Conservation (phyloP, 2,113 vertebrate genomes). For the Vulpes ferrilata region DNA sequence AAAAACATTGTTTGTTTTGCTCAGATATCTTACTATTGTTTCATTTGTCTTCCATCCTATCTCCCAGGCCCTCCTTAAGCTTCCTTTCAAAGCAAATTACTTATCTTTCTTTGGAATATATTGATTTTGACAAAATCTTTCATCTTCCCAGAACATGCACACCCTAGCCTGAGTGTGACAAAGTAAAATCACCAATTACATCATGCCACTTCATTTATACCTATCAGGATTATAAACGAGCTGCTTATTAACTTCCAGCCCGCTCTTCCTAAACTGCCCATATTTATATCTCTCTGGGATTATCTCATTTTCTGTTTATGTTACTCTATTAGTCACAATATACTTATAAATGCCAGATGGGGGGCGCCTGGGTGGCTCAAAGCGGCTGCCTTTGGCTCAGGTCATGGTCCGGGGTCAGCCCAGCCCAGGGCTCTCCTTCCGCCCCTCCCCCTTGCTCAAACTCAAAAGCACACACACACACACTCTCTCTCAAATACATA, state of each 20-base stretch:
- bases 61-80: not conserved
- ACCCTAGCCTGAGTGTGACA: not conserved
- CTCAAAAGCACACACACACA: not conserved
- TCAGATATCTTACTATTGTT: conserved; percentile 25
- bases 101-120: not conserved
- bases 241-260: not conserved
- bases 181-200: not conserved
- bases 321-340: not conserved
- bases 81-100: conserved; percentile 9
- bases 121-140: conserved; percentile 11
- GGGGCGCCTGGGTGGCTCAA: not conserved
- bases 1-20: not conserved
- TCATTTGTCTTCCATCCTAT: not conserved
- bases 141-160: not conserved
- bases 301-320: not conserved
- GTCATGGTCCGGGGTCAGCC: not conserved
- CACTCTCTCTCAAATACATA: not conserved
- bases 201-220: not conserved
- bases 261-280: not conserved
- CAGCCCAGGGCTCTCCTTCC: not conserved
- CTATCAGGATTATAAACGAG: not conserved
- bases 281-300: not conserved
- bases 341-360: not conserved
- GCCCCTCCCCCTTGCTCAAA: not conserved
- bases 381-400: not conserved